Evolutionary conservation across 2,888 invertebrate species (phyloP), one percentile per base, ranked within the genome.

Genomic region (Carabus problematicus): DNA sequence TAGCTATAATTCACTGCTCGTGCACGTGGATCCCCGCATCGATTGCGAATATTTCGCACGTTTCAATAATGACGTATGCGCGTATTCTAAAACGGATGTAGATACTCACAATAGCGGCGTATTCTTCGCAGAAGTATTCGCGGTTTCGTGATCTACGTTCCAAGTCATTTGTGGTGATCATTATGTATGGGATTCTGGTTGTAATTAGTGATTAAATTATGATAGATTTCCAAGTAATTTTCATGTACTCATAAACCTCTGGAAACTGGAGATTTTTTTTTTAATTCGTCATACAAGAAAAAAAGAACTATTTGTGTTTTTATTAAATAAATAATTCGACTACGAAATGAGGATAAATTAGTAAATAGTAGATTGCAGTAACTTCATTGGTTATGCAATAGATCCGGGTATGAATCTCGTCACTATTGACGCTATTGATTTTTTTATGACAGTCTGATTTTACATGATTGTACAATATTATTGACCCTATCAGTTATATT

Each of bases 41-140:
- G 29, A 45, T 45, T 45, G 2, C 3, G 45, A 61, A 43, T 47
- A 47, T 45, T n/a, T n/a, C 11, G 12, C 45, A 45, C 11, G 12
- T 45, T 11, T 16, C n/a, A 49, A 62, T 40, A 49, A 62, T 49
- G 62, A 39, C 29, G 62, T 43, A 6, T 45, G 11, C 45, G 29
- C 61, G 14, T 39, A 39, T 12, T 45, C 45, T n/a, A 8, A 62
- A 62, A 62, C 62, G 62, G 62, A 62, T 62, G 62, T 62, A n/a
- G n/a, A n/a, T n/a, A 40, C 49, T 62, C 62, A 62, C 62, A 62
- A 62, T 62, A 62, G 62, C 29, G 29, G 29, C 29, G 49, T 62
- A 45, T 47, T 52, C 49, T 62, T 62, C 62, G 47, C 14, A 62
- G 62, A 62, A 62, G 12, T 62, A 19, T 62, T 62, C 49, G 62